These are phyloP conservation scores for Rhea americana DNA, from an alignment of 2,113 vertebrate genomes.

Conservation along the genomic window DNA sequence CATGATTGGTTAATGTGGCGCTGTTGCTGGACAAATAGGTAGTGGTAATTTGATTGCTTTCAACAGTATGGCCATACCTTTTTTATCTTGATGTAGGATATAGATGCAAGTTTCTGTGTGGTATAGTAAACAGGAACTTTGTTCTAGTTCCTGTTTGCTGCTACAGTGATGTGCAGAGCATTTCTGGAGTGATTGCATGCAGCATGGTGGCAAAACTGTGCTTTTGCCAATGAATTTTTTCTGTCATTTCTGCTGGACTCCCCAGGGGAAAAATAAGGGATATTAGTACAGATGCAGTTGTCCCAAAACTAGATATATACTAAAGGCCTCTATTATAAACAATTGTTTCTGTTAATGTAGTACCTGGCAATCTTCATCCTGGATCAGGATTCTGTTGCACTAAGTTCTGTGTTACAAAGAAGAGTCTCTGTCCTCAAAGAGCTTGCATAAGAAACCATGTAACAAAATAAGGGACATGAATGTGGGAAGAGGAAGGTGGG, in stretches of 20 bases:
- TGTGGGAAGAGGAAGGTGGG: background rate
- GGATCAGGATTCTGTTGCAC: background rate
- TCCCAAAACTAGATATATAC: background rate
- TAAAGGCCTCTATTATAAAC: background rate
- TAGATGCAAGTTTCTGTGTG: background rate
- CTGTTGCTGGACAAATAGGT: background rate
- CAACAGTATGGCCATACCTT: background rate
- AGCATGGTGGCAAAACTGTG: background rate
- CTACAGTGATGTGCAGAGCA: background rate
- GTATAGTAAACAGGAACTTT: background rate
- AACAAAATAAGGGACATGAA: background rate
- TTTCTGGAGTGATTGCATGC: background rate
- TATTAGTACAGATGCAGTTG: background rate
- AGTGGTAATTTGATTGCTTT: background rate
- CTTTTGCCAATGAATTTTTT: background rate
- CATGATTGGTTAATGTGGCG: fast-evolving
- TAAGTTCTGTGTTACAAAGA: background rate
- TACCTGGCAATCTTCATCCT: background rate
- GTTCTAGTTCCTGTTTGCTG: background rate
- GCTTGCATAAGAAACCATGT: background rate
- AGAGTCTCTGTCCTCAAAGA: background rate
- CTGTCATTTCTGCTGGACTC: background rate
- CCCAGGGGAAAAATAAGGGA: background rate
- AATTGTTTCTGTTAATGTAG: too few relatives aligned
- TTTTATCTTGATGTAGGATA: background rate